phyloP scores from a whole-genome alignment of 2,888 invertebrate genomes.

The Drosophila kokeensis region DNA sequence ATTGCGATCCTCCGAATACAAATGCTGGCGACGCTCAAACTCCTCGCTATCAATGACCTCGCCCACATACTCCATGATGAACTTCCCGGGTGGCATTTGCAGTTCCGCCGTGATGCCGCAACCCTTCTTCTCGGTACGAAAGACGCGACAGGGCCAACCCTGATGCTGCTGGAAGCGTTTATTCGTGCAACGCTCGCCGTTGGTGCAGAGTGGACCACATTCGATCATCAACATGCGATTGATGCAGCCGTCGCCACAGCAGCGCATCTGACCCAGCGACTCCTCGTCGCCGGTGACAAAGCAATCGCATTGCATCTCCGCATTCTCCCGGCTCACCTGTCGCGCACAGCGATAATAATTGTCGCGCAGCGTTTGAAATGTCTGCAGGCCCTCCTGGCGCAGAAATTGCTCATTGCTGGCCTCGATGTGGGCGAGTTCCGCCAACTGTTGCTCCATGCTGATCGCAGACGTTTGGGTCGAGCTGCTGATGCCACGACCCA shows the following conservation, averaged over 20 bases:
- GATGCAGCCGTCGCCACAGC: slow-evolving; percentile 98
- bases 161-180: slow-evolving; percentile 95
- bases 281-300: slow-evolving; percentile 95
- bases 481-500: slow-evolving; percentile 86
- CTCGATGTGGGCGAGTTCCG: slow-evolving; percentile 81
- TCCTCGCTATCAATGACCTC: slow-evolving; percentile 97
- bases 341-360: slow-evolving; percentile 94
- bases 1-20: slow-evolving; percentile 95
- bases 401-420: slow-evolving; percentile 82
- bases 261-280: slow-evolving; percentile 92
- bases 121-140: slow-evolving; percentile 97
- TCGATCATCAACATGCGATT: slow-evolving; percentile 98
- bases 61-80: slow-evolving; percentile 99
- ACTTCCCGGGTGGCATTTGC: slow-evolving; percentile 88
- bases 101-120: slow-evolving; percentile 91
- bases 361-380: slow-evolving; percentile 92
- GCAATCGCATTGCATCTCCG: slow-evolving; percentile 98
- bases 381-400: slow-evolving; percentile 87
- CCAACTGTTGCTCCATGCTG: slow-evolving; percentile 81
- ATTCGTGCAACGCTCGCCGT: slow-evolving; percentile 96
- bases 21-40: slow-evolving; percentile 94
- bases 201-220: slow-evolving; percentile 97
- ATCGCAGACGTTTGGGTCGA: slow-evolving; percentile 85
- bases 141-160: slow-evolving; percentile 93
- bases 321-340: slow-evolving; percentile 95